Percentiles rank a stretch among this genome's conserved stretches.
These are phyloP conservation scores for Procambarus clarkii DNA, from an alignment of 1,140 invertebrate species.

Conservation along the genomic window DNA sequence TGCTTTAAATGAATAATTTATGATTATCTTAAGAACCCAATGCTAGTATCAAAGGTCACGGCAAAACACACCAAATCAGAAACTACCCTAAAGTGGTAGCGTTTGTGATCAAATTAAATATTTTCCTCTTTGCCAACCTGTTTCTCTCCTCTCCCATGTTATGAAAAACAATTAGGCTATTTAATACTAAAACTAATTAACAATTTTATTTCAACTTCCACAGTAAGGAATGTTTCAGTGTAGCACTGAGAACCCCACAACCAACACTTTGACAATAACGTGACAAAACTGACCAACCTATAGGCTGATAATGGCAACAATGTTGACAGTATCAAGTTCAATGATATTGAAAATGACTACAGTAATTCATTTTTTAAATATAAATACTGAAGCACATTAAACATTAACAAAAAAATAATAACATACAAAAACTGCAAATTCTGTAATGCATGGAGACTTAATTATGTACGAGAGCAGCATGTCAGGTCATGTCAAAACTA, in stretches of 20 bases:
- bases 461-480: neutral
- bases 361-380: neutral
- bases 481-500: neutral
- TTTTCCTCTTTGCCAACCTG: no score
- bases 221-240: slow-evolving; percentile 61
- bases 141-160: no score
- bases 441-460: neutral
- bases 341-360: slow-evolving; percentile 12
- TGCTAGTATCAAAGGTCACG: no score
- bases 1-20: no score
- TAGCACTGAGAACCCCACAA: slow-evolving; percentile 57
- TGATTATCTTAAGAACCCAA: no score
- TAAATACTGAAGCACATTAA: neutral
- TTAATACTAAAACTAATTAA: no score
- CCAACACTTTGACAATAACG: slow-evolving; percentile 41
- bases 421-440: neutral
- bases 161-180: no score
- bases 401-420: neutral
- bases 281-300: slow-evolving; percentile 39
- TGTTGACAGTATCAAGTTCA: slow-evolving; percentile 8
- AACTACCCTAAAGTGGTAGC: no score
- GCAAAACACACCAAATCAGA: no score
- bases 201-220: slow-evolving; percentile 54
- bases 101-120: no score
- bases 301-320: neutral